Evolutionary conservation across 1,140 invertebrate genomes (phyloP).

Genomic region (Thaumetopoea pityocampa): DNA sequence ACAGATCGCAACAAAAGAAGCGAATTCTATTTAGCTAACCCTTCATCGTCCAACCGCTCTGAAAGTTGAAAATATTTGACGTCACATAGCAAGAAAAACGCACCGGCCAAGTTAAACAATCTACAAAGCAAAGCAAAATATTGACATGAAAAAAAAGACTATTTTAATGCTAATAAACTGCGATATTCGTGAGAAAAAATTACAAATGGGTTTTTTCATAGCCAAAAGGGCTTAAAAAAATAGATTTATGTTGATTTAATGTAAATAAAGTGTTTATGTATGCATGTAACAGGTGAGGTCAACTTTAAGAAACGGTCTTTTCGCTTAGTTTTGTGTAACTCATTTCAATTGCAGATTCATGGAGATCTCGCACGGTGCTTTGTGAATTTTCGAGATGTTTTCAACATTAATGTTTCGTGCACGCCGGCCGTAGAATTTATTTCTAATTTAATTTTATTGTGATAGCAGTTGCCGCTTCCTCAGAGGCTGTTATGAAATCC

Average conservation of each 20-base stretch:
- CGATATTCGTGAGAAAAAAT: slow-evolving; percentile 24
- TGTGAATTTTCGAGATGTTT: no score
- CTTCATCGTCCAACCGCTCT: slow-evolving; percentile 6
- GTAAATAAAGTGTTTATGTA: slow-evolving; percentile 29
- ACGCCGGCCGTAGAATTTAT: no score
- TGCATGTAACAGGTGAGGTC: slow-evolving; percentile 49
- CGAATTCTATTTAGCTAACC: slow-evolving; percentile 16
- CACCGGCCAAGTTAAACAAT: neutral
- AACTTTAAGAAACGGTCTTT: slow-evolving; percentile 36
- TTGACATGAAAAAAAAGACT: slow-evolving; percentile 9
- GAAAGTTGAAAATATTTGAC: neutral
- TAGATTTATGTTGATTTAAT: slow-evolving; percentile 27
- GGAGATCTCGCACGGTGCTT: no score
- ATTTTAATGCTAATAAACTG: slow-evolving; percentile 34
- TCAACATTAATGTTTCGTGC: no score
- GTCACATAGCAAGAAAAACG: neutral
- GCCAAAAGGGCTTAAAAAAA: no score
- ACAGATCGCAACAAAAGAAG: slow-evolving; percentile 11
- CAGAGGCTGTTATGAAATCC: no score
- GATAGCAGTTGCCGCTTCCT: no score
- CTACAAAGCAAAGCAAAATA: neutral
- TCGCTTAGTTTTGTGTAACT: slow-evolving; percentile 3
- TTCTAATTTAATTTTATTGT: no score
- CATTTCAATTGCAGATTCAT: no score
- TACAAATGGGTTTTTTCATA: slow-evolving; percentile 7